Conservation (phyloP, 2,113 vertebrate genomes). For the Macaca nemestrina region DNA sequence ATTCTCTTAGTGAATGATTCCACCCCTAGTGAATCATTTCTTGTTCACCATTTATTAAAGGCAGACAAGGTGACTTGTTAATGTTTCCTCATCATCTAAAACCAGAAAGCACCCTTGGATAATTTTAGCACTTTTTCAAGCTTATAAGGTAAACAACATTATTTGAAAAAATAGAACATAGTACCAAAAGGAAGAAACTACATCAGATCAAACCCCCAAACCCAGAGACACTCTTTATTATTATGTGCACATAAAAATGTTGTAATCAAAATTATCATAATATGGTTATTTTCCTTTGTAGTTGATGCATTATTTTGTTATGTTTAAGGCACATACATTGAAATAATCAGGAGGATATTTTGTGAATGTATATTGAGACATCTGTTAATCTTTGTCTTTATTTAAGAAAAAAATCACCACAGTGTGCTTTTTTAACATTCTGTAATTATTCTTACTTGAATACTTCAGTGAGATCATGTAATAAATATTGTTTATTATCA, state of each 20-base stretch:
- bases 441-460: not conserved
- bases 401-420: conserved; percentile 18
- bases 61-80: not conserved
- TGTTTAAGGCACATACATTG: not conserved
- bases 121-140: not conserved
- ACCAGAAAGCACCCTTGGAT: not conserved
- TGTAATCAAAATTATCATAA: not conserved
- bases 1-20: not conserved
- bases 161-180: not conserved
- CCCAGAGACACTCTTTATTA: not conserved
- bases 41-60: not conserved
- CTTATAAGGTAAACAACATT: not conserved
- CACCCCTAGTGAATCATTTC: not conserved
- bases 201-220: not conserved
- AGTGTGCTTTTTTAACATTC: not conserved
- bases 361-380: not conserved
- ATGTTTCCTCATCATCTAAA: not conserved
- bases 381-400: not conserved
- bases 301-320: not conserved
- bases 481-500: conserved; percentile 36
- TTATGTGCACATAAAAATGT: not conserved
- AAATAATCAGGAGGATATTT: not conserved
- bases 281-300: conserved; percentile 2
- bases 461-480: not conserved
- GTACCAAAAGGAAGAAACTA: not conserved